Conservation (phyloP, 2,797 vertebrate species). For the Scolopax bukidnonensis region DNA sequence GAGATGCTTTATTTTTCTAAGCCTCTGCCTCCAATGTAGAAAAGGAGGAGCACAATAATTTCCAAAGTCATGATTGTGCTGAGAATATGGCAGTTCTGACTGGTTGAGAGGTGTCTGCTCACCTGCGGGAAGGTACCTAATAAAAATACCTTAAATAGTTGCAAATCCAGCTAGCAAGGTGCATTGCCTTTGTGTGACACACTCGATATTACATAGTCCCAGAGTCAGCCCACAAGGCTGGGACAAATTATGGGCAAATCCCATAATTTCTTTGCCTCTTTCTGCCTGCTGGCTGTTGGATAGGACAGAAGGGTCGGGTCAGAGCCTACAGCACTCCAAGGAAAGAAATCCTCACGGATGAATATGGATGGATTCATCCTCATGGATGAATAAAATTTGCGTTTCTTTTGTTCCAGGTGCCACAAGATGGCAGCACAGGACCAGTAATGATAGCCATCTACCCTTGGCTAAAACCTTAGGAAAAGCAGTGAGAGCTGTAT, state of each 20-base stretch:
- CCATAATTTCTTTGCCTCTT: not conserved
- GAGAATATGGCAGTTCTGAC: not conserved
- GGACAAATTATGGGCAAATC: not conserved
- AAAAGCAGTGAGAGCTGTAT: rapidly evolving
- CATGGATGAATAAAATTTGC: rapidly evolving
- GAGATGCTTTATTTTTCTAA: not conserved
- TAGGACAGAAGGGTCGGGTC: rapidly evolving
- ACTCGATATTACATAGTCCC: rapidly evolving
- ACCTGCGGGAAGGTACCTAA: not conserved
- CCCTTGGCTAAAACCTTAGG: not conserved
- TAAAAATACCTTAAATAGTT: not conserved
- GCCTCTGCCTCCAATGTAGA: rapidly evolving
- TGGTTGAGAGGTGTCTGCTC: not conserved
- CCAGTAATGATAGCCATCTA: not conserved
- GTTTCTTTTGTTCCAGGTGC: not conserved
- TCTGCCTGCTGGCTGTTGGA: not conserved
- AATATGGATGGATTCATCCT: too few relatives aligned
- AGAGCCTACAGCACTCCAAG: not conserved
- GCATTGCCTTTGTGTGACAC: not conserved
- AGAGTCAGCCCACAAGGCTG: not conserved
- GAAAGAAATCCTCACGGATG: too few relatives aligned
- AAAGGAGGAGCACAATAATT: not conserved
- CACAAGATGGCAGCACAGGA: constrained; percentile 71
- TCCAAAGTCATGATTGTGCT: not conserved
- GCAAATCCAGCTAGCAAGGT: not conserved